Base-by-base conservation (phyloP, 2,888 invertebrate species). In the Epirrhoe alternata region DNA sequence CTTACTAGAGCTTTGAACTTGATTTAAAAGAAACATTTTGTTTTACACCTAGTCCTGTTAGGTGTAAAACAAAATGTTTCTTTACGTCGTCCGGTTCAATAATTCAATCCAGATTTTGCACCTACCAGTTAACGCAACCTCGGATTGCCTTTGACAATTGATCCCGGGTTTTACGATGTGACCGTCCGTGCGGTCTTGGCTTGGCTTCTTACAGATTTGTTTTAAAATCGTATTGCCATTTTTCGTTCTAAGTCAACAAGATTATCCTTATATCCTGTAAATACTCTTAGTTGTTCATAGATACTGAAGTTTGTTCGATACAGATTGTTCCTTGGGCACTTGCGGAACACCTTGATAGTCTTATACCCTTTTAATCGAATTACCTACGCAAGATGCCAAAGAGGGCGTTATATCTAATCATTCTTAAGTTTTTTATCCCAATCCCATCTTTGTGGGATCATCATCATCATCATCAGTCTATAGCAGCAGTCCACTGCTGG, bases 101-200 rank as follows among this genome's bases (percentile, higher is more conserved):
- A 71, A 71, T 71, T 73, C 68, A 73, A 68, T 66, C 63, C 49
- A 57, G 72, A 70, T 68, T 66, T 66, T 62, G 51, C 61, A 70
- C 58, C 63, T 62, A 60, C 61, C 50, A 59, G 70, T 66, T 66
- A 69, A 63, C 62, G 51, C 66, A 61, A 61, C 61, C 65, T 51
- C 57, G 53, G 64, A 66, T 69, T 69, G 70, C 68, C 57, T 68
- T 59, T 70, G 72, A 68, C 69, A 58, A 70, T 68, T 69, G 67
- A 64, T 65, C 69, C 50, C 35, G 67, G 70, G 49, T 52, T 70
- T 72, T 67, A 69, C 65, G 72, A 58, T 38, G 53, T 38, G 61
- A 61, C 59, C 61, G 38, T 49, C 12, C 50, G 55, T 52, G 51
- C 16, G 33, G 33, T 33, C 38, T 10, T 4, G 38, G 12, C 5